Conservation (phyloP, 2,888 invertebrate genomes). For the Fragum fragum region DNA sequence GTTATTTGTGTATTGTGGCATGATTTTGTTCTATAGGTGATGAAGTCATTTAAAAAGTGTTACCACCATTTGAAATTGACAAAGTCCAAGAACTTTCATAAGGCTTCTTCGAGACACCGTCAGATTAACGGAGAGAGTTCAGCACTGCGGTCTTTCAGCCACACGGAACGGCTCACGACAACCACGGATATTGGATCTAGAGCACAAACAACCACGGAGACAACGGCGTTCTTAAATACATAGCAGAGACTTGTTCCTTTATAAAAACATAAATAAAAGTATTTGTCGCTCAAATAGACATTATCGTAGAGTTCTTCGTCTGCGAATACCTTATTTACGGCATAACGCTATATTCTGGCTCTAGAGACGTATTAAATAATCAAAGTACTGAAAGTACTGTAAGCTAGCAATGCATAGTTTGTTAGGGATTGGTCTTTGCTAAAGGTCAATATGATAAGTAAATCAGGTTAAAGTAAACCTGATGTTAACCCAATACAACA, state of each 20-base stretch:
- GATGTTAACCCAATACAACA: too few species aligned
- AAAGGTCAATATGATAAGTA: too few species aligned
- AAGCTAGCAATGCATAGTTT: too few species aligned
- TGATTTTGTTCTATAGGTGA: constrained; percentile 22
- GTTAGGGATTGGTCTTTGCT: too few species aligned
- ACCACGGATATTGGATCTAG: not conserved
- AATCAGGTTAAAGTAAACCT: too few species aligned
- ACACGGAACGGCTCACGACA: not conserved
- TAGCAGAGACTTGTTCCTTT: not conserved
- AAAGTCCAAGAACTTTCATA: constrained; percentile 19
- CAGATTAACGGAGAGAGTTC: not conserved
- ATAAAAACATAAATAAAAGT: too few species aligned
- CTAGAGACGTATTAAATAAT: too few species aligned
- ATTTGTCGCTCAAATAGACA: too few species aligned
- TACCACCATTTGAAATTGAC: constrained; percentile 14
- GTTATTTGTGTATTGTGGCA: not conserved
- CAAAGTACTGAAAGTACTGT: too few species aligned
- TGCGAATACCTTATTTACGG: too few species aligned
- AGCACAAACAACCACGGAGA: not conserved
- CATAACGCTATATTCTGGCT: too few species aligned
- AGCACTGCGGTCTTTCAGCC: constrained; percentile 5
- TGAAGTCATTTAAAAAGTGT: constrained; percentile 29
- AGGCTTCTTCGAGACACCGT: constrained; percentile 9
- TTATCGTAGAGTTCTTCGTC: too few species aligned
- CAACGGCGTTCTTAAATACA: not conserved